Evolutionary conservation across 2,113 vertebrate species (phyloP), one percentile per base, ranked within the genome.

Genomic region (Nerophis lumbriciformis): DNA sequence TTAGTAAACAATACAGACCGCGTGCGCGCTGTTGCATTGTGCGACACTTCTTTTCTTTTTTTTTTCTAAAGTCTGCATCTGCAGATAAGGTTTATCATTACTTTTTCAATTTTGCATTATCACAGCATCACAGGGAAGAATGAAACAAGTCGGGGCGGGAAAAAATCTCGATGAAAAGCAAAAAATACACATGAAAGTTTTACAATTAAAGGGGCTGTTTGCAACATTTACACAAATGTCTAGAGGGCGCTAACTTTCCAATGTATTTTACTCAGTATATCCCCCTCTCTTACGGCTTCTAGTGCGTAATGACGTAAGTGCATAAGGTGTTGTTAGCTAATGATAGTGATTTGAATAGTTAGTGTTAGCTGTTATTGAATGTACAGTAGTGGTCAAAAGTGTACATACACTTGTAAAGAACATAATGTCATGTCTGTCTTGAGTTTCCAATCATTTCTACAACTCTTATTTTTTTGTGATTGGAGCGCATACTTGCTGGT

Each of bases 1-100:
- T 79, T 51, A 1, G 75, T 66, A 80, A 80, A 82, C 73, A 66
- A 73, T 71, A 67, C 70, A 63, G 69, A 71, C 47, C 45, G 35
- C 4, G 21, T n/a, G 21, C 61, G 15, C 66, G 53, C 57, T 36
- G 59, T 61, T 62, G 73, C 38, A 49, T 68, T 63, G 37, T 0
- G 64, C 44, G 56, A 64, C 16, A 53, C 51, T n/a, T 28, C 2
- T 63, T 15, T 57, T 28, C 28, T 4, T 63, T 15, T 57, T 53
- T 16, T 59, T 36, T 65, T 71, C 51, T 37, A 47, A 49, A 69
- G 35, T 73, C 12, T 54, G 50, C 5, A 21, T 64, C 44, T 8
- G 28, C 28, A 58, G 6, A 21, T 8, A 48, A n/a, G 48, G 53
- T 39, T 61, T 44, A 51, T 51, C 39, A 4, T 48, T 64, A 3